Base-by-base conservation (phyloP, 2,797 vertebrate genomes). In the Girardinus metallicus region DNA sequence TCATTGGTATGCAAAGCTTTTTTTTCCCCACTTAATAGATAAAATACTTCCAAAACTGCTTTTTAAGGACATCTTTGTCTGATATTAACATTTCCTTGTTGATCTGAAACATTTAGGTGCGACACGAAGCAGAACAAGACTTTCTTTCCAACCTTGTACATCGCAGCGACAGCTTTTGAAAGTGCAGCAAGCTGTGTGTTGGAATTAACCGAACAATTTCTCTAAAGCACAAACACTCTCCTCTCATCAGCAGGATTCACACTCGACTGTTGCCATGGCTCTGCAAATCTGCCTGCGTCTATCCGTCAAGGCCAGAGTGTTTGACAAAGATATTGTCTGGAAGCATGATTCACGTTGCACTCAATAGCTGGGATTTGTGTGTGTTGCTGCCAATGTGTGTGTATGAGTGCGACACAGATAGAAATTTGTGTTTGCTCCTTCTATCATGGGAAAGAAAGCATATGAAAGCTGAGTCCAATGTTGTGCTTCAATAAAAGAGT, bases 201-300 rank as follows among this genome's bases (percentile, higher is more conserved):
- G 82, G 83, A 92, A 92, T 91, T 89, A 91, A 91, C 80, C 81
- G 82, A 85, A 85, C 83, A 87, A 83, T 93, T 90, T 91, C 84
- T 84, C 83, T 41, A 82, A 78, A 86, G 89, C 86, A 90, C 87
- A 87, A 90, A 90, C 87, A 83, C 91, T 82, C 89, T 85, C 83
- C 82, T 86, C 84, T 90, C 90, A 83, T 86, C 88, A 87, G 83
- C 72, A 75, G 83, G 81, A 88, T 92, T 94, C 91, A 92, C 94
- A 92, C 89, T 92, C 88, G 83, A 88, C 91, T 89, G 95, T 96
- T 95, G 94, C 94, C 93, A 95, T 96, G 95, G 95, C 88, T 95
- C 92, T 93, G 72, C 74, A 70, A 91, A 91, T 92, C 94, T 94
- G 93, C 87, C 89, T 78, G 83, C 85, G 88, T 89, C 89, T 87